Evolutionary conservation across 2,113 vertebrate species (phyloP), one percentile per base, ranked within the genome.

Genomic region (Muntiacus reevesi): DNA sequence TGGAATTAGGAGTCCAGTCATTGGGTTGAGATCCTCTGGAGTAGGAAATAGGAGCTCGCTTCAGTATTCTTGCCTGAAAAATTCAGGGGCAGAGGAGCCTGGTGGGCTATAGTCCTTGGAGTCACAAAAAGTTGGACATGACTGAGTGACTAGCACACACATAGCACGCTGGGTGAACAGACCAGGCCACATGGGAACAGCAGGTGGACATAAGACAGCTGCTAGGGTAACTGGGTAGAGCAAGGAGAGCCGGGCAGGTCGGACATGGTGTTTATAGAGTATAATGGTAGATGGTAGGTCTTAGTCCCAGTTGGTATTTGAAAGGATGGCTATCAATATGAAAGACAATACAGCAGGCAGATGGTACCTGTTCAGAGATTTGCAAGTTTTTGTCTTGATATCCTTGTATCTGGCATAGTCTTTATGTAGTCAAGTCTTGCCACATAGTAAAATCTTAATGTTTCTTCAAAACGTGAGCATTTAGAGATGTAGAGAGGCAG

Each of bases 191-290:
- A 45, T 3, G 21, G 79, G 67, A 60, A 40, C 0, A 82, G 87
- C 90, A 78, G 11, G 30, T 83, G 94, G 93, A 86, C 60, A 79
- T 36, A 33, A 78, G 83, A 79, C 60, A 87, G 91, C 95, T 95
- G 76, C 95, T 97, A 85, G 89, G 93, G 91, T 60, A 97, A 91
- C 88, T 54, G 40, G 64, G 81, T 45, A 11, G 84, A 64, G 78
- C 79, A 94, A 60, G 90, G 64, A 71, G 33, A 94, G 50, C 40
- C 45, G 8, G 96, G 87, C 93, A 98, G 87, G 95, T 94, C 76
- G 92, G 91, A 43, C 74, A 52, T 52, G 21, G 47, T 94, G 93
- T 95, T 97, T 97, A 90, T 62, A 96, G 74, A 89, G 59, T 23
- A 3, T 60, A 40, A 33, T 88, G 86, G 93, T 88, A 96, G 94